Evolutionary conservation across 2,113 vertebrate genomes (phyloP).

Genomic region (Leptodactylus fuscus): DNA sequence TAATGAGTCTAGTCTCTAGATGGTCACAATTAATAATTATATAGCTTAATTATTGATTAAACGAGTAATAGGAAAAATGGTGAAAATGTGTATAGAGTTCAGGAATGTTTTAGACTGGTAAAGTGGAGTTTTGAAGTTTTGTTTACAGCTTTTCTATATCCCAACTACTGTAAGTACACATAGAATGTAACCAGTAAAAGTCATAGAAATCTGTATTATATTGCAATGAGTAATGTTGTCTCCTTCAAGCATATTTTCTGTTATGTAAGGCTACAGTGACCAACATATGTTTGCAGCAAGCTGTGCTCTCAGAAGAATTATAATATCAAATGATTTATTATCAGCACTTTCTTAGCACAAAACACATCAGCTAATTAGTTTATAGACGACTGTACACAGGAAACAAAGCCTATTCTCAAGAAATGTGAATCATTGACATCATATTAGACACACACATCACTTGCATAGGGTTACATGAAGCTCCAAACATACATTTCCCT

Average conservation of each 20-base stretch:
- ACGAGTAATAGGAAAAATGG: neutral
- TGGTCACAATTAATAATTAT: neutral
- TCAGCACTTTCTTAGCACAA: constrained; percentile 4
- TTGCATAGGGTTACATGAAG: neutral
- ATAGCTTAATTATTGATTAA: neutral
- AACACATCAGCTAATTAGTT: neutral
- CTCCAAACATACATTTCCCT: neutral
- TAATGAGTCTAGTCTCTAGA: no score
- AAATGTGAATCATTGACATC: neutral
- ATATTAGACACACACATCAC: neutral
- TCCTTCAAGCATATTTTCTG: neutral
- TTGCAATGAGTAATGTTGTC: neutral
- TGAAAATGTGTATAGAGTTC: neutral
- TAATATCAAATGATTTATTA: constrained; percentile 19
- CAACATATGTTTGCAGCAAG: constrained; percentile 32
- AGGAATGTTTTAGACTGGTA: neutral
- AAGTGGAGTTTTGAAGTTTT: neutral
- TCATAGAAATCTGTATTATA: neutral
- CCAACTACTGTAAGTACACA: neutral
- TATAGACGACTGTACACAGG: neutral
- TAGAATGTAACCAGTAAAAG: neutral
- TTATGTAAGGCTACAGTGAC: neutral
- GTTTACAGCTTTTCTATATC: neutral
- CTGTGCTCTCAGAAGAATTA: constrained; percentile 23
- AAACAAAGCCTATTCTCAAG: neutral